These are phyloP conservation scores for Ips nitidus DNA, from an alignment of 1,140 invertebrate species.

Conservation along the genomic window DNA sequence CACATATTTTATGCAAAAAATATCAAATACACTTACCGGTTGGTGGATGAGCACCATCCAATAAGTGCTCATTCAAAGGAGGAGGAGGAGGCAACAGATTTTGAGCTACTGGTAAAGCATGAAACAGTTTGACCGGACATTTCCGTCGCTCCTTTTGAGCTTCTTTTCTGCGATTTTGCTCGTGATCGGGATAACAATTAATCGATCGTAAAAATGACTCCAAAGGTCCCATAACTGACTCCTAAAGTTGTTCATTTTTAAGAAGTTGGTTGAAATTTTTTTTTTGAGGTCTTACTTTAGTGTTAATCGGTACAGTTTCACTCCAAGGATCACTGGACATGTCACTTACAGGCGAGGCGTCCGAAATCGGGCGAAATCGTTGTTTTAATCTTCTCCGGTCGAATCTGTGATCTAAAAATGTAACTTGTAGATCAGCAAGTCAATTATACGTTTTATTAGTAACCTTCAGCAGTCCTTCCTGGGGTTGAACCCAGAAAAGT, in stretches of 20 bases:
- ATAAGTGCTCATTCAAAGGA: conserved; percentile 34
- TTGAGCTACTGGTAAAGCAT: conserved; percentile 26
- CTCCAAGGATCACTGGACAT: conserved; percentile 34
- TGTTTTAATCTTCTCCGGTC: conserved; percentile 37
- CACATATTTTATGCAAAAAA: no score
- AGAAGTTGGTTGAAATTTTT: background rate
- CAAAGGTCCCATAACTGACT: conserved; percentile 48
- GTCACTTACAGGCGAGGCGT: conserved; percentile 20
- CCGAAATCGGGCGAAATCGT: conserved; percentile 33
- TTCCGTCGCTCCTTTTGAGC: conserved; percentile 33
- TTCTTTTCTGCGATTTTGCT: conserved; percentile 45
- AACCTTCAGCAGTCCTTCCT: conserved; percentile 13
- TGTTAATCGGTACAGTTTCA: conserved; percentile 45
- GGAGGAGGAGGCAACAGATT: conserved; percentile 43
- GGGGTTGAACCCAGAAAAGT: conserved; percentile 25
- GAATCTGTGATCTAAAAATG: background rate
- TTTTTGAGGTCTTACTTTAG: conserved; percentile 38
- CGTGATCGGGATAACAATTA: conserved; percentile 49
- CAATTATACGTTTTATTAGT: no score
- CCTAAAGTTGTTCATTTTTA: conserved; percentile 17
- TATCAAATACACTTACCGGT: no score
- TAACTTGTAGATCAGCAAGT: no score
- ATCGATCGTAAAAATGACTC: conserved; percentile 49
- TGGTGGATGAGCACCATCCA: no score
- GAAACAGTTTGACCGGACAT: conserved; percentile 30